Conservation (phyloP, 2,797 vertebrate species). For the Micropoecilia bifurca region DNA sequence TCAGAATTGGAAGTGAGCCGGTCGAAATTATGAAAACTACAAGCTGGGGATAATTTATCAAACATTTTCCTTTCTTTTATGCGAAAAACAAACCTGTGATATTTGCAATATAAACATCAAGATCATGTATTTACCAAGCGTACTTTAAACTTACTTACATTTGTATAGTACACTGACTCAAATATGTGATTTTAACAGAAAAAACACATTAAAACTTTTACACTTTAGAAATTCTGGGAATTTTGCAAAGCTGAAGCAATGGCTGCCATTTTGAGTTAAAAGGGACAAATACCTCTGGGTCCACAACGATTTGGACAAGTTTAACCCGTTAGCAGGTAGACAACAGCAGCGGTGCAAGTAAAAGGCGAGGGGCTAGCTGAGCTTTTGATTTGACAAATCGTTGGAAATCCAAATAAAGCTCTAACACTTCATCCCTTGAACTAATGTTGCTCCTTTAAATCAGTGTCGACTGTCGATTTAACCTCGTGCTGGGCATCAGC, state of each 20-base stretch:
- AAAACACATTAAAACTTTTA: neutral
- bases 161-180: neutral
- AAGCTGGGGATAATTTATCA: neutral
- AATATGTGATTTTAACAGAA: neutral
- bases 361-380: constrained; percentile 45
- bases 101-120: neutral
- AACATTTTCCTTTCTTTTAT: neutral
- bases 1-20: neutral
- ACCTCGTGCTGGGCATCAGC: constrained; percentile 70
- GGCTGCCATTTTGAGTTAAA: constrained; percentile 57
- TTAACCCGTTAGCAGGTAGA: constrained; percentile 14
- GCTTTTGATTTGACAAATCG: constrained; percentile 75
- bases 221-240: neutral
- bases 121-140: neutral
- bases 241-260: constrained; percentile 61
- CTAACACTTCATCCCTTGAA: constrained; percentile 72
- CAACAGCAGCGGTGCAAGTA: constrained; percentile 34
- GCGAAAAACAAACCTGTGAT: neutral
- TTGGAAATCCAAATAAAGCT: constrained; percentile 67
- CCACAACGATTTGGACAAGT: constrained; percentile 14
- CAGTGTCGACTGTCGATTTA: constrained; percentile 77
- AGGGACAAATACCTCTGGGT: constrained; percentile 39
- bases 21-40: neutral
- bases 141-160: neutral
- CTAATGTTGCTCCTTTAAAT: constrained; percentile 72